phyloP scores from a whole-genome alignment of 1,140 invertebrate genomes.

The Ditylenchus dipsaci region DNA sequence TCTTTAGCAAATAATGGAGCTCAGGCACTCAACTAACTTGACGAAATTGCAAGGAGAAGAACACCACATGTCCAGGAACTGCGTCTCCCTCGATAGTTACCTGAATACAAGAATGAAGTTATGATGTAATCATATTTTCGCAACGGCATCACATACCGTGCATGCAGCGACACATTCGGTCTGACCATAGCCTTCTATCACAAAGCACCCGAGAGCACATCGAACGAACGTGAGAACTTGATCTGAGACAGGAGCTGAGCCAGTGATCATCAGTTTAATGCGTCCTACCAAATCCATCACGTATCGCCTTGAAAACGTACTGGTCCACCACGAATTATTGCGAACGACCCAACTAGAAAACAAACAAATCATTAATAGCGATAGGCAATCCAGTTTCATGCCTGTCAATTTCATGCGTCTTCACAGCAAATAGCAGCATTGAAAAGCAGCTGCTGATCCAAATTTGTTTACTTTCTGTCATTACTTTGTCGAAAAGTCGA shows the following conservation, averaged over 20 bases:
- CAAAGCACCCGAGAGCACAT: conserved; percentile 82
- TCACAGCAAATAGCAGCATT: conserved; percentile 42
- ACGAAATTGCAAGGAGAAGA: conserved; percentile 52
- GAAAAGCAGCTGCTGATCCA: conserved; percentile 45
- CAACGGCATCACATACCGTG: conserved; percentile 14
- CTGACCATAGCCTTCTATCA: too few relatives aligned
- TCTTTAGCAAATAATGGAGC: conserved; percentile 50
- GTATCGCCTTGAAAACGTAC: conserved; percentile 54
- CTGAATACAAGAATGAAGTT: background rate
- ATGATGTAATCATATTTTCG: too few relatives aligned
- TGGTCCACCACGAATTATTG: conserved; percentile 50
- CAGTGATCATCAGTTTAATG: conserved; percentile 83
- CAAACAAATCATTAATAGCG: background rate
- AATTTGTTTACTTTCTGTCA: conserved; percentile 49
- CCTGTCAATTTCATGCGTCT: conserved; percentile 44
- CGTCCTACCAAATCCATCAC: conserved; percentile 74
- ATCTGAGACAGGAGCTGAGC: conserved; percentile 84
- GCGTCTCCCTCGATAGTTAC: conserved; percentile 54
- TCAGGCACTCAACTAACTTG: conserved; percentile 58
- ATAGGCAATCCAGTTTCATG: conserved; percentile 23
- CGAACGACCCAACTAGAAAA: conserved; percentile 44
- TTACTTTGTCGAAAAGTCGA: conserved; percentile 77
- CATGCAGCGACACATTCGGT: conserved; percentile 79
- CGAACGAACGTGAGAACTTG: conserved; percentile 88
- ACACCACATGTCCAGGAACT: conserved; percentile 55